Evolutionary conservation across 2,888 invertebrate genomes (phyloP).

Genomic region (Athetis lepigone): DNA sequence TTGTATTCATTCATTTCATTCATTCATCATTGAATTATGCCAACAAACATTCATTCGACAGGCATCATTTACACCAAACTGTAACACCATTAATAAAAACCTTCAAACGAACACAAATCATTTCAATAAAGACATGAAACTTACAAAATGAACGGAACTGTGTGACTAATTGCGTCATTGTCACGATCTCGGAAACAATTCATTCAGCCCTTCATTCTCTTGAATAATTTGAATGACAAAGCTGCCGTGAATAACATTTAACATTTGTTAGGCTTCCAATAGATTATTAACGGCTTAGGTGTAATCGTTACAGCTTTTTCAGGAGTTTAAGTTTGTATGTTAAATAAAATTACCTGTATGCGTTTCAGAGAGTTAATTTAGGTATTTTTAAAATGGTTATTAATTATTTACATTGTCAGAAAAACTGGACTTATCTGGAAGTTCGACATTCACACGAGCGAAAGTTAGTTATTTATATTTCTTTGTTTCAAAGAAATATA

Average conservation of each 20-base stretch:
- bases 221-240: conserved; percentile 42
- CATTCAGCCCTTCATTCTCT: conserved; percentile 35
- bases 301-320: conserved; percentile 5
- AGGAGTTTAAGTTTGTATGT: not conserved
- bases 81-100: not conserved
- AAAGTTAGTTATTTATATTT: no score
- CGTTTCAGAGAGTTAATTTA: no score
- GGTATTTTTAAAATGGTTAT: no score
- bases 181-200: conserved; percentile 38
- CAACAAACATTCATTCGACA: no score
- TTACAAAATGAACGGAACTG: conserved; percentile 18
- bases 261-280: conserved; percentile 32
- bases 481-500: no score
- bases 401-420: no score
- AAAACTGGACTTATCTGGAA: no score
- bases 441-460: no score
- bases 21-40: no score
- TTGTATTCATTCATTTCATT: no score
- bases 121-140: conserved; percentile 26
- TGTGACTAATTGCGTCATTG: conserved; percentile 42
- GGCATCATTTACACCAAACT: not conserved
- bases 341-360: not conserved
- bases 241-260: conserved; percentile 7
- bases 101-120: not conserved
- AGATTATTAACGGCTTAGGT: conserved; percentile 29